A percentile compares a stretch with the other conserved stretches of the same genome.
Evolutionary conservation across 2,888 invertebrate genomes (phyloP).

Genomic region (Maniola hyperantus): DNA sequence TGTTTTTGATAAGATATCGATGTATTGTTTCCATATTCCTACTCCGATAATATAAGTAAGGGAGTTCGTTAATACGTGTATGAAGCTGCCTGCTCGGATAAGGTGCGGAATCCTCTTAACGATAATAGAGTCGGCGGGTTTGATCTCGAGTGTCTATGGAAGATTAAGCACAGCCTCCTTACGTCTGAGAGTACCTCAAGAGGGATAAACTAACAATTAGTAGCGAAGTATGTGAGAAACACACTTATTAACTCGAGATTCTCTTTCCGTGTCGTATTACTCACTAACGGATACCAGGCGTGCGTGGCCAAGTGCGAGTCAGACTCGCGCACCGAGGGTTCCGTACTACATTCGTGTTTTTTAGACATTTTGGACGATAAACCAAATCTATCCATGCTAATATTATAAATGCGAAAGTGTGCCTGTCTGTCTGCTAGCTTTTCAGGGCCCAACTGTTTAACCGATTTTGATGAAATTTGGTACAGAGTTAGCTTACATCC

Average conservation of each 20-base stretch:
- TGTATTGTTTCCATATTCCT: background rate
- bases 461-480: too few relatives aligned
- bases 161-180: conserved; percentile 15
- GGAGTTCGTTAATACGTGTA: conserved; percentile 11
- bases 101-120: conserved; percentile 16
- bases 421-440: too few relatives aligned
- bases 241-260: background rate
- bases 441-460: too few relatives aligned
- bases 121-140: conserved; percentile 9
- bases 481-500: too few relatives aligned
- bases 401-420: too few relatives aligned
- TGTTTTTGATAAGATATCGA: background rate
- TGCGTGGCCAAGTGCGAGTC: too few relatives aligned
- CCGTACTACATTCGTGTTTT: too few relatives aligned
- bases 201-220: background rate
- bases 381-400: too few relatives aligned
- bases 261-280: background rate
- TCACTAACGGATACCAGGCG: too few relatives aligned
- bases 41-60: background rate
- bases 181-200: conserved; percentile 1
- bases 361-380: too few relatives aligned
- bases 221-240: background rate
- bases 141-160: conserved; percentile 17
- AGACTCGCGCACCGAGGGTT: too few relatives aligned
- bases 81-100: conserved; percentile 10